Conservation (phyloP, 2,888 invertebrate genomes). For the Epistrophe grossulariae region DNA sequence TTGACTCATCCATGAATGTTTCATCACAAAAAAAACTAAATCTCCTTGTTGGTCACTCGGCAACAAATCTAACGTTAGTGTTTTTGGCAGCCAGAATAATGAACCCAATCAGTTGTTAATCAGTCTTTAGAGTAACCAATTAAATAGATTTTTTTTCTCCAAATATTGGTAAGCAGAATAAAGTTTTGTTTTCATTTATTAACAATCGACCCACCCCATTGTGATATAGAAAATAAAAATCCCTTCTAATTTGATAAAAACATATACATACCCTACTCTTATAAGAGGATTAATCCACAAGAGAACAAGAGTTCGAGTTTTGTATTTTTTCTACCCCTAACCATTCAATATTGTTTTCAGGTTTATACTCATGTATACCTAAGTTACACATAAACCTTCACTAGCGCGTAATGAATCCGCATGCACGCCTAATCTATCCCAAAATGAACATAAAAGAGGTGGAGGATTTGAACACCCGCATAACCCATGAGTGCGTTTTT, state of each 20-base stretch:
- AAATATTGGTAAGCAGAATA: not conserved
- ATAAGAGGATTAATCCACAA: conserved; percentile 63
- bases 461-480: conserved; percentile 66
- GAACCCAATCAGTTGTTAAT: conserved; percentile 19
- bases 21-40: not conserved
- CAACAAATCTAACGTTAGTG: not conserved
- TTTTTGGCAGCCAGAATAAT: conserved; percentile 24
- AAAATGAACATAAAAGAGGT: conserved; percentile 44
- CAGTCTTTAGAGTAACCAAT: conserved; percentile 3
- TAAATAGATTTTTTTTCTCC: not conserved
- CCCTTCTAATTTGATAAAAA: conserved; percentile 65
- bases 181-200: conserved; percentile 19
- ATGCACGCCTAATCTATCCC: conserved; percentile 54
- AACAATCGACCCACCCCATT: conserved; percentile 19
- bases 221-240: conserved; percentile 31
- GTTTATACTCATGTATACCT: not conserved
- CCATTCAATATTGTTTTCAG: conserved; percentile 52
- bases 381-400: conserved; percentile 12
- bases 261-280: not conserved
- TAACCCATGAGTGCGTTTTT: conserved; percentile 58
- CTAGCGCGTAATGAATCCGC: conserved; percentile 62
- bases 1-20: not conserved
- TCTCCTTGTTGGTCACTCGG: not conserved
- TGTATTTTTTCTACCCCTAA: conserved; percentile 49
- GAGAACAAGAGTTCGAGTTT: conserved; percentile 3